These are phyloP conservation scores for Bubo bubo DNA, from an alignment of 2,113 vertebrate genomes.

Conservation along the genomic window DNA sequence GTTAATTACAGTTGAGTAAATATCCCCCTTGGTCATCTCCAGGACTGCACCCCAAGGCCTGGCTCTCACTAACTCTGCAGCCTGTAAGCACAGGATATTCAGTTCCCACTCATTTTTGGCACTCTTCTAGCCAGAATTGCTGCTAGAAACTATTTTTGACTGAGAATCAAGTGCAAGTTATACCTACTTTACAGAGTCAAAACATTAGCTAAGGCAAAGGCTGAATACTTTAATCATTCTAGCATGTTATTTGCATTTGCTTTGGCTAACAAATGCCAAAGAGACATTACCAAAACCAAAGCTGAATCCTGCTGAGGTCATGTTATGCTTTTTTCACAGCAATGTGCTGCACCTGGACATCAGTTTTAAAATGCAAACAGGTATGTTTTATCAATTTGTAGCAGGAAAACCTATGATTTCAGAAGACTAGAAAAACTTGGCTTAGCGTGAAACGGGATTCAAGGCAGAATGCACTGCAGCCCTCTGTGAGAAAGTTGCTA, in stretches of 20 bases:
- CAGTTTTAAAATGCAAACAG: neutral
- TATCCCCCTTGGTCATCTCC: slow-evolving; percentile 6
- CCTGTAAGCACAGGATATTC: neutral
- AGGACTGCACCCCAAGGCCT: neutral
- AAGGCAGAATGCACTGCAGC: neutral
- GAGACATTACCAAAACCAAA: slow-evolving; percentile 1
- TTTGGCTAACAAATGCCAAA: slow-evolving; percentile 44
- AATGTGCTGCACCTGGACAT: slow-evolving; percentile 1
- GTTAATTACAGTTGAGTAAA: slow-evolving; percentile 68
- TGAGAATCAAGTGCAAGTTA: neutral
- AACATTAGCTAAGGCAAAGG: slow-evolving; percentile 8
- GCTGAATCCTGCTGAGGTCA: slow-evolving; percentile 17
- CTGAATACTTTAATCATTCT: slow-evolving; percentile 19
- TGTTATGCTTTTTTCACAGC: neutral
- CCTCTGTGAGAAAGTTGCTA: neutral
- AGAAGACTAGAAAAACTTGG: neutral
- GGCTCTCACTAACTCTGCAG: neutral
- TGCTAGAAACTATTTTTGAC: neutral
- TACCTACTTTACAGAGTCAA: slow-evolving; percentile 18
- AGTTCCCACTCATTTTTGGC: neutral
- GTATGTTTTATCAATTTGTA: slow-evolving; percentile 27
- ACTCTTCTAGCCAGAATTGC: neutral
- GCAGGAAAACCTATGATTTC: slow-evolving; percentile 19
- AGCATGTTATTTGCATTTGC: slow-evolving; percentile 53
- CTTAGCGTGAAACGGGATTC: neutral